phyloP scores from a whole-genome alignment of 2,113 vertebrate genomes.

The Gorsachius goisagi region DNA sequence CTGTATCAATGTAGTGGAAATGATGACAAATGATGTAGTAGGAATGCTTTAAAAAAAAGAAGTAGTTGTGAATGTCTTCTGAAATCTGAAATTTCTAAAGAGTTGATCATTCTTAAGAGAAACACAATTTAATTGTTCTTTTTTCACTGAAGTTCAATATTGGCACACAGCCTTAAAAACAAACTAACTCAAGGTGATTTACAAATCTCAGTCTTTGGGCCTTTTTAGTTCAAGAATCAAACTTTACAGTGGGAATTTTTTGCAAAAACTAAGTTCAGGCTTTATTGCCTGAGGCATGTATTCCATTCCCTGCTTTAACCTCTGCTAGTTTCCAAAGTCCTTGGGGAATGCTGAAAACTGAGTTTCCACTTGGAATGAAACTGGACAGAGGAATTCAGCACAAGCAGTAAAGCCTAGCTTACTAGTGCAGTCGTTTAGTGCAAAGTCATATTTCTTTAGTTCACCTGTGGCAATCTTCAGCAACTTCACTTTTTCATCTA shows the following conservation, averaged over 20 bases:
- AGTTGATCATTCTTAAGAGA: neutral
- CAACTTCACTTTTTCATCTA: neutral
- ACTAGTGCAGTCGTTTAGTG: neutral
- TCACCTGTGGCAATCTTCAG: neutral
- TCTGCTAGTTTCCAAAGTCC: neutral
- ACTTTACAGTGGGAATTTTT: neutral
- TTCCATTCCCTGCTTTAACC: neutral
- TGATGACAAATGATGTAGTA: neutral
- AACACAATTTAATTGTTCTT: neutral
- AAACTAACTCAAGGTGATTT: neutral
- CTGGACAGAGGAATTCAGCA: neutral
- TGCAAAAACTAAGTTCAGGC: neutral
- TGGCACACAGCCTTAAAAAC: neutral
- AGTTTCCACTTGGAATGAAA: neutral
- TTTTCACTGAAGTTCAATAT: neutral
- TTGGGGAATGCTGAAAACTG: neutral
- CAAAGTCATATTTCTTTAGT: neutral
- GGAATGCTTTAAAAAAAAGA: neutral
- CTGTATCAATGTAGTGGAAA: neutral
- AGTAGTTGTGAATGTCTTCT: fast-evolving
- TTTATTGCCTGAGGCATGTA: neutral
- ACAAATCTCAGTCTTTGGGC: neutral
- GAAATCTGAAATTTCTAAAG: neutral
- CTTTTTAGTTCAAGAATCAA: neutral
- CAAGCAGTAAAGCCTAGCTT: neutral